Evolutionary conservation across 2,888 invertebrate species (phyloP), one percentile per base, ranked within the genome.

Genomic region (Sarcophaga variegata): DNA sequence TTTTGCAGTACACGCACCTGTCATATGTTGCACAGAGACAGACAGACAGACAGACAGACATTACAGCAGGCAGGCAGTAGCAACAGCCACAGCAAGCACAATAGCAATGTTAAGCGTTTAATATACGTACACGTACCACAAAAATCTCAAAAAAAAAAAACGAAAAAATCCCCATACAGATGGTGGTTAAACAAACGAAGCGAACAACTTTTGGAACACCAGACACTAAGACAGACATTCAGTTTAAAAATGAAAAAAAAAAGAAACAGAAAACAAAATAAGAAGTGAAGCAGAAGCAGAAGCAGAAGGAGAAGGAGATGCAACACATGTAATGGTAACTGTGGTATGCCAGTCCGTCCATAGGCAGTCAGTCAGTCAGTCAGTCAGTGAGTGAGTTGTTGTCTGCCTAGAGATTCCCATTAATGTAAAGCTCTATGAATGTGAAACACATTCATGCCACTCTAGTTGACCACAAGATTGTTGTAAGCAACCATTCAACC

Each of bases 1-100:
- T 37, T 87, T 76, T 76, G 72, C 81, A 75, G 17, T 84, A 64
- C 87, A 87, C 87, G 87, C 87, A 87, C 87, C 87, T 87, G 87
- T 84, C 87, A 82, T 87, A 82, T 84, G 81, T 75, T 83, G 83
- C 71, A 83, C 71, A 83, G 66, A 63, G 69, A 70, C 69, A 63
- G 74, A 60, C 71, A 60, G 69, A 70, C 69, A 63, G 74, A 60
- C 71, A 60, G 47, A 47, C 78, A 71, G 63, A 74, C 69, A 63
- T 74, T 47, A 47, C 25, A 63, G 76, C 54, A 54, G 54, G 3
- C 25, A 25, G 12, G 49, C 54, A 59, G 47, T 49, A 37, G 63
- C 70, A 70, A 59, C 22, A 54, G 27, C 4, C n/a, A 60, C 25
- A 5, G 59, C 49, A 63, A 22, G 14, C 14, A 54, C 17, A 54